Percentiles rank a stretch among this genome's conserved stretches.
Evolutionary conservation across 2,888 invertebrate species (phyloP).

Genomic region (Quadroppia sp.): DNA sequence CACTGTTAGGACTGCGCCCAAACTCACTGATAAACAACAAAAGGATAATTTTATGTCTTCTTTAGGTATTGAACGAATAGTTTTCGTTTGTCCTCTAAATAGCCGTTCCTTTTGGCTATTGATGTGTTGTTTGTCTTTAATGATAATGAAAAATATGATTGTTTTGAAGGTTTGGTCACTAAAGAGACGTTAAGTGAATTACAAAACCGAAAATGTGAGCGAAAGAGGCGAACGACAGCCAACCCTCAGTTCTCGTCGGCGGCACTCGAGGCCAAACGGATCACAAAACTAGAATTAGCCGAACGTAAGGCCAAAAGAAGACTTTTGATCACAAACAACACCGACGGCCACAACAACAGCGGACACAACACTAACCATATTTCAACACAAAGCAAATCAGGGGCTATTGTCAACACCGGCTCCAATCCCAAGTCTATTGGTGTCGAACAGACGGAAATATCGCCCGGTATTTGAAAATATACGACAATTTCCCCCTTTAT

Average conservation of each 20-base stretch:
- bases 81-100: too few relatives aligned
- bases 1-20: not conserved
- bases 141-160: too few relatives aligned
- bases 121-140: not conserved
- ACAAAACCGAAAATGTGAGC: constrained; percentile 51
- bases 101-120: not conserved
- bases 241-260: constrained; percentile 54
- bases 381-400: too few relatives aligned
- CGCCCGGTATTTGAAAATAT: constrained; percentile 1
- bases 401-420: too few relatives aligned
- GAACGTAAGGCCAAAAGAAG: constrained; percentile 35
- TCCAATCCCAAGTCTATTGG: not conserved
- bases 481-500: not conserved
- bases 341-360: too few relatives aligned
- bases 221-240: constrained; percentile 54
- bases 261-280: constrained; percentile 50
- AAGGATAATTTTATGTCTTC: constrained; percentile 25
- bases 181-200: constrained; percentile 49
- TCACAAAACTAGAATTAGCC: constrained; percentile 42
- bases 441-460: not conserved
- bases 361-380: too few relatives aligned
- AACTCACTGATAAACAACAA: constrained; percentile 13
- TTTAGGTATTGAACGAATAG: constrained; percentile 4
- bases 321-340: constrained; percentile 20
- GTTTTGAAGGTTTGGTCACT: constrained; percentile 48